A percentile compares a stretch with the other conserved stretches of the same genome.
Conservation (phyloP, 2,888 invertebrate genomes). For the Steromphala cineraria region DNA sequence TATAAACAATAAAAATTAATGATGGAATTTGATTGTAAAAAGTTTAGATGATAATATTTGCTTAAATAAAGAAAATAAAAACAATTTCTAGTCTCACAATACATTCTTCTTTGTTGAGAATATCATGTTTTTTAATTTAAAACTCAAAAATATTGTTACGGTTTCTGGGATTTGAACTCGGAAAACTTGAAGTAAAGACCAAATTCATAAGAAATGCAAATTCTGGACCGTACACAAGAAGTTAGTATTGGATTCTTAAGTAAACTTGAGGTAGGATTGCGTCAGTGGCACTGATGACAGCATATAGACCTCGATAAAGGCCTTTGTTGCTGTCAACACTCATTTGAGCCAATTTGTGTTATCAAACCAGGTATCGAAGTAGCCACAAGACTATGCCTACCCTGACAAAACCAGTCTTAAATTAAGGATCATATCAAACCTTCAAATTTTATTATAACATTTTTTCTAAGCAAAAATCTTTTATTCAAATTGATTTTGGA, state of each 20-base stretch:
- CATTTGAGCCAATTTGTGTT: neutral
- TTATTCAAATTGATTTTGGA: too few relatives aligned
- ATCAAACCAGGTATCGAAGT: neutral
- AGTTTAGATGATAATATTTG: too few relatives aligned
- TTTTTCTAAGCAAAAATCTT: too few relatives aligned
- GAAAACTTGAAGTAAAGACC: neutral
- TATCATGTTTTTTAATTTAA: too few relatives aligned
- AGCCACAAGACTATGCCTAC: neutral
- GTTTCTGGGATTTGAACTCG: neutral
- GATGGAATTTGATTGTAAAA: too few relatives aligned
- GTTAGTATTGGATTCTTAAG: neutral
- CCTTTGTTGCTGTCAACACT: neutral
- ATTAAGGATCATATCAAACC: neutral
- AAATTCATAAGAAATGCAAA: neutral
- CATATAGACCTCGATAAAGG: neutral
- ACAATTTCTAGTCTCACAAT: too few relatives aligned
- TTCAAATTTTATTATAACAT: too few relatives aligned
- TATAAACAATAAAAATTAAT: too few relatives aligned
- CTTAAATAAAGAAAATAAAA: too few relatives aligned
- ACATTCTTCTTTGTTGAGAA: too few relatives aligned
- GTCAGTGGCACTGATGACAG: neutral
- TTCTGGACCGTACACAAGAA: neutral
- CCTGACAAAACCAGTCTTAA: neutral
- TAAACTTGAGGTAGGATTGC: neutral
- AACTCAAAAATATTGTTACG: neutral